Base-by-base conservation (phyloP, 2,888 invertebrate species). In the Lepidocyrtinus sp. region DNA sequence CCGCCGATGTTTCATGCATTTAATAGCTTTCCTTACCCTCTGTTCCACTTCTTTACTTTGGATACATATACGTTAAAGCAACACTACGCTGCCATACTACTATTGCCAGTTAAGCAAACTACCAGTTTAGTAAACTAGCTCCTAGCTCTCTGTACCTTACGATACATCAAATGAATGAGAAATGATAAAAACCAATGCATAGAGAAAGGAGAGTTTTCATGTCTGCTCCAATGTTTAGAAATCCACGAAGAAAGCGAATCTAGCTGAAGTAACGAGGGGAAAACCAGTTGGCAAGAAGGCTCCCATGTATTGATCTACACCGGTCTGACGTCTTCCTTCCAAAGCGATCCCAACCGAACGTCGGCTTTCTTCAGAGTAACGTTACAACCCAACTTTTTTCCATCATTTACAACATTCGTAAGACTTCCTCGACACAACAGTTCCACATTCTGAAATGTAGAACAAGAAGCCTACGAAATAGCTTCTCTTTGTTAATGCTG, bases 241-340 rank as follows among this genome's bases (percentile, higher is more conserved):
- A 61, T 71, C n/a, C 62, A 61, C 36, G 71, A 71, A 59, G 59
- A 67, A 78, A 45, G 65, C 55, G 64, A 65, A 55, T 72, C 77
- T 77, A 68, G 79, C 75, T 65, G 62, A 74, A 69, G 68, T 67
- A 64, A 75, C 45, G 63, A 72, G 59, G 74, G 68, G 72, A 69
- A 55, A 74, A 80, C 81, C 69, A 70, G 77, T 59, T 59, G n/a
- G n/a, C 72, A 72, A 72, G 72, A 64, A 72, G 74, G 74, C 75
- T 74, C 68, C 78, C 80, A 80, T 69, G 75, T 83, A 78, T 81
- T 80, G 82, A 81, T 82, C 79, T 82, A 72, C 77, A 82, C 82
- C 77, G 81, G 81, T 83, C 85, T 85, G 85, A 85, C 85, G 85
- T 85, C 85, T 85, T 85, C 83, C 85, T 82, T 73, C 77, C 74